Base-by-base conservation (phyloP, 2,888 invertebrate species). In the Apodemia duryi region DNA sequence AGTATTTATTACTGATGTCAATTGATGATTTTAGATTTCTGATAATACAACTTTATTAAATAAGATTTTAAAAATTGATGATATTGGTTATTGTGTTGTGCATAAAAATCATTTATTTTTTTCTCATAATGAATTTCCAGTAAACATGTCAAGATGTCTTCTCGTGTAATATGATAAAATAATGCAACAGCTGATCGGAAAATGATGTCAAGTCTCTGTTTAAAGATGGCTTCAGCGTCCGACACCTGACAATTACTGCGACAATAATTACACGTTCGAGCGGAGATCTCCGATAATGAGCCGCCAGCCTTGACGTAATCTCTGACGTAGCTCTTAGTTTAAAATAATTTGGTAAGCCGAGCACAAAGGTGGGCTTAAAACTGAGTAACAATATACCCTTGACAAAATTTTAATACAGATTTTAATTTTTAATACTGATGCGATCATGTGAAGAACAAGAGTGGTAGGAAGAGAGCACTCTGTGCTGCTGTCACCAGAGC, bases 201-300 rank as follows among this genome's bases (percentile, higher is more conserved):
- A 49, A 49, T 49, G 13, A 43, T 43, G 49, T 21, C 49, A 49
- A n/a, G n/a, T 5, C 13, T 13, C 13, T 46, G 13, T n/a, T 49
- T 49, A 21, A 49, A 32, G 32, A 35, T 35, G 35, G 6, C 32
- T 57, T 57, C 11, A 35, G 35, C 57, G 32, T 32, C 57, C 57
- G 32, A 32, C 57, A 57, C 57, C 57, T 57, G 57, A 57, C 57
- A 57, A 57, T 57, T 57, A 32, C 11, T 35, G 57, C 32, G 57
- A 32, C n/a, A 57, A 57, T 32, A 57, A 57, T 57, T 57, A 13
- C 57, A 32, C 32, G 57, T 57, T 57, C 57, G 29, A 35, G 32
- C 11, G 57, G 2, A 57, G 32, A 32, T 49, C 13, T 57, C 57
- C 6, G 32, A 6, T 57, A 57, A 57, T 57, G 35, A 57, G 57